Evolutionary conservation across 1,140 invertebrate genomes (phyloP).

Genomic region (Orius laevigatus): DNA sequence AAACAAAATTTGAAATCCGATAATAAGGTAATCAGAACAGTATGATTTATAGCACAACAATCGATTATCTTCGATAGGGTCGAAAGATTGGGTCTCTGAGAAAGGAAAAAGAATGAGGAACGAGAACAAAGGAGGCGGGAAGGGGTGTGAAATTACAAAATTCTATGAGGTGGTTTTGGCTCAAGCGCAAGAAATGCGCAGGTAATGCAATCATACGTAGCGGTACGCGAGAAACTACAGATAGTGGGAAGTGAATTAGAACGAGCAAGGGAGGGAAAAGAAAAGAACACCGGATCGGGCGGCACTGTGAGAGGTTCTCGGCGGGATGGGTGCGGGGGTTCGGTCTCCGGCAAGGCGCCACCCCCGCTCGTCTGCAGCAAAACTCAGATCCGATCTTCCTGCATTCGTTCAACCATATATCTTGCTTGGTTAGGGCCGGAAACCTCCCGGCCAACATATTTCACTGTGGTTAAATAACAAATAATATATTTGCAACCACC

Average conservation of each 20-base stretch:
- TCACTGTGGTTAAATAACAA: conserved; percentile 1
- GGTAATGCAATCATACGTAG: conserved; percentile 2
- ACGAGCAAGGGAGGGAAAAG: not conserved
- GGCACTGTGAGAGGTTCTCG: too few relatives aligned
- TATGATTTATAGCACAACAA: too few relatives aligned
- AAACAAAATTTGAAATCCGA: too few relatives aligned
- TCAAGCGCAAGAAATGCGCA: not conserved
- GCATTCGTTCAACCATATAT: not conserved
- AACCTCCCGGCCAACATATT: conserved; percentile 1
- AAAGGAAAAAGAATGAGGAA: not conserved
- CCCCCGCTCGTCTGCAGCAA: not conserved
- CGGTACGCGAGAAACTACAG: not conserved
- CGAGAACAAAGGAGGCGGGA: not conserved
- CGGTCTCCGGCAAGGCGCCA: too few relatives aligned
- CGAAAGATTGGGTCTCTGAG: too few relatives aligned
- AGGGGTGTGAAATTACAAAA: not conserved
- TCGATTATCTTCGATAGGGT: too few relatives aligned
- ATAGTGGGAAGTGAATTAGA: not conserved
- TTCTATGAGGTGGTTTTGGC: not conserved
- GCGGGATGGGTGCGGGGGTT: too few relatives aligned
- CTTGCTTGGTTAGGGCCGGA: not conserved
- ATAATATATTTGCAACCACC: not conserved
- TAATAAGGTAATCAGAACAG: too few relatives aligned
- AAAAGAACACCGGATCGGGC: too few relatives aligned
- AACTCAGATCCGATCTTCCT: conserved; percentile 3